phyloP scores from a whole-genome alignment of 2,888 invertebrate species.

The Cecidostiba fungosa region DNA sequence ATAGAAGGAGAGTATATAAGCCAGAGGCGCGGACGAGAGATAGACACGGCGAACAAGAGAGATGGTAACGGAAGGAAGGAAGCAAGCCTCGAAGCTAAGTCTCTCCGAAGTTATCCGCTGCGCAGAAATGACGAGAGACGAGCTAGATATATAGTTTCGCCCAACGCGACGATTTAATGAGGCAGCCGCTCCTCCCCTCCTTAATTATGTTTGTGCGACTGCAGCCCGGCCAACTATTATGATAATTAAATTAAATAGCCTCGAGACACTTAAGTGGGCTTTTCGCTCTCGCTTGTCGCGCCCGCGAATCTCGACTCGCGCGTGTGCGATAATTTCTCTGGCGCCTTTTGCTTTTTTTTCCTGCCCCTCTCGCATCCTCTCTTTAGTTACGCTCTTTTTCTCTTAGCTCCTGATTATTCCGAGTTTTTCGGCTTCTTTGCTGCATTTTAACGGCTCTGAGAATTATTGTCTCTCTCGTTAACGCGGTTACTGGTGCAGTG shows the following conservation, averaged over 20 bases:
- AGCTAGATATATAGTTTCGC: conserved; percentile 43
- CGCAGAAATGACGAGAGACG: neutral
- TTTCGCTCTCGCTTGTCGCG: conserved; percentile 43
- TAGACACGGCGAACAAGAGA: conserved; percentile 17
- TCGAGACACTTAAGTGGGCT: conserved; percentile 50
- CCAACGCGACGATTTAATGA: conserved; percentile 57
- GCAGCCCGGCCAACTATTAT: conserved; percentile 49
- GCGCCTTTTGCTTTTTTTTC: neutral
- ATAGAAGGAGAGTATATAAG: neutral
- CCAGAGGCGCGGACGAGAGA: neutral
- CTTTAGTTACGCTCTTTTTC: neutral
- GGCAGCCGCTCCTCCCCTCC: conserved; percentile 24
- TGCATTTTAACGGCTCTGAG: neutral
- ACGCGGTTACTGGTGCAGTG: too few species aligned
- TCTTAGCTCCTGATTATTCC: conserved; percentile 22
- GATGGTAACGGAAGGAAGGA: conserved; percentile 35
- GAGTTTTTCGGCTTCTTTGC: neutral
- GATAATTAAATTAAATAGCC: conserved; percentile 62
- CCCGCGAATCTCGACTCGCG: neutral
- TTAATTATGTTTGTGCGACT: conserved; percentile 58
- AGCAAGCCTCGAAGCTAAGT: conserved; percentile 42
- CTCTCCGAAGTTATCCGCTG: conserved; percentile 26
- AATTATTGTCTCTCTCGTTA: too few species aligned
- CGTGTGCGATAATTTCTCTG: conserved; percentile 21
- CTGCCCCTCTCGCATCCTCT: neutral